Conservation (phyloP, 2,797 vertebrate genomes). For the Triplophysa yarkandensis region DNA sequence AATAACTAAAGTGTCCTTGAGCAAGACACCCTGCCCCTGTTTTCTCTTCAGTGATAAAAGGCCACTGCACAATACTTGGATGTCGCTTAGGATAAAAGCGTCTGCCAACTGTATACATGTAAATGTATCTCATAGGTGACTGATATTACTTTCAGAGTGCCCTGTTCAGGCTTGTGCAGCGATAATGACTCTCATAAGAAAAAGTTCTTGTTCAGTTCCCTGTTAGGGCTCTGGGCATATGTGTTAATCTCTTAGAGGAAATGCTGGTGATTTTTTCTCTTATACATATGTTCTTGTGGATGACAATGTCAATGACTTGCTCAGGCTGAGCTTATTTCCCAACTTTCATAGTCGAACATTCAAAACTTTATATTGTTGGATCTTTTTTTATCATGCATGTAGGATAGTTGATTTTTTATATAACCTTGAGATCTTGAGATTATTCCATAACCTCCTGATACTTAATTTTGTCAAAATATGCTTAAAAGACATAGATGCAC, state of each 20-base stretch:
- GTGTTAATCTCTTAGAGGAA: neutral
- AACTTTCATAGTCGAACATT: neutral
- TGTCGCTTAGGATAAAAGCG: too few species aligned
- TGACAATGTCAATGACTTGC: neutral
- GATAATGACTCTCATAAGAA: too few species aligned
- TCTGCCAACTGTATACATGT: too few species aligned
- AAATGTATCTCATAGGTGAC: too few species aligned
- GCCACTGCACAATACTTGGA: too few species aligned
- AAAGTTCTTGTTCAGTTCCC: neutral
- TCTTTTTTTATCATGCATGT: neutral
- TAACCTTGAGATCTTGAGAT: neutral
- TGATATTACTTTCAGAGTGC: too few species aligned
- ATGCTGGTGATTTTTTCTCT: neutral
- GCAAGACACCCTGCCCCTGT: too few species aligned
- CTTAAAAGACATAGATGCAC: neutral
- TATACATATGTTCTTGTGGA: neutral
- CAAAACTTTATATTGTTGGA: neutral
- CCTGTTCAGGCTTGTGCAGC: too few species aligned
- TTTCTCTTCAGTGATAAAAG: too few species aligned
- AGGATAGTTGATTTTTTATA: neutral
- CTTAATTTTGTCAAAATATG: neutral
- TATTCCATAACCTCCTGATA: neutral
- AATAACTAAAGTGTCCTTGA: too few species aligned
- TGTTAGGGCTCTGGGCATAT: neutral
- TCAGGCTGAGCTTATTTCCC: neutral